These are phyloP conservation scores for Caenorhabditis sinica DNA, from an alignment of 2,888 invertebrate species.

Conservation along the genomic window DNA sequence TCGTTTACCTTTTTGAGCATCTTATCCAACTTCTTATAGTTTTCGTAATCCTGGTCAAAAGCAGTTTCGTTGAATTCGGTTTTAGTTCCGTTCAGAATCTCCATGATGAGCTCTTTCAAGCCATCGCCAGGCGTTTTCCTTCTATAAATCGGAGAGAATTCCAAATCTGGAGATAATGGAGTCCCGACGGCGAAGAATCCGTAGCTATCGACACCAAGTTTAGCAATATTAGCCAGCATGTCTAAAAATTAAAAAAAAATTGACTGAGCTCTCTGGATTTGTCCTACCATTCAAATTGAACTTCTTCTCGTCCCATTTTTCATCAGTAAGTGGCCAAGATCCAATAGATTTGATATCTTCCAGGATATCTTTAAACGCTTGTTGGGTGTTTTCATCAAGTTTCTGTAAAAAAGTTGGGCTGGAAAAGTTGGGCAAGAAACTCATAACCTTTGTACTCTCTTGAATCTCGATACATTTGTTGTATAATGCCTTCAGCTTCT, in stretches of 20 bases:
- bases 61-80: background rate
- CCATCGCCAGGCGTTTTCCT: background rate
- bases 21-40: background rate
- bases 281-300: conserved; percentile 52
- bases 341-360: conserved; percentile 49
- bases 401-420: background rate
- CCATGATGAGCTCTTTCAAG: background rate
- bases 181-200: background rate
- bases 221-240: background rate
- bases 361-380: background rate
- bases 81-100: background rate
- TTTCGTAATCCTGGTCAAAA: background rate
- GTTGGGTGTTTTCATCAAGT: background rate
- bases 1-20: background rate
- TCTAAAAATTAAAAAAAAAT: background rate
- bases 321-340: conserved; percentile 76
- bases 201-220: background rate
- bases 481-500: background rate
- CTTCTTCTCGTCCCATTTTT: conserved; percentile 34
- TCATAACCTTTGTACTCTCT: no score
- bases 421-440: no score
- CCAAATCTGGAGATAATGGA: background rate
- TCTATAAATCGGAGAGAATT: background rate
- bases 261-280: background rate
- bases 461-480: conserved; percentile 1